These are phyloP conservation scores for Andrena dorsata DNA, from an alignment of 2,888 invertebrate genomes.

Conservation along the genomic window DNA sequence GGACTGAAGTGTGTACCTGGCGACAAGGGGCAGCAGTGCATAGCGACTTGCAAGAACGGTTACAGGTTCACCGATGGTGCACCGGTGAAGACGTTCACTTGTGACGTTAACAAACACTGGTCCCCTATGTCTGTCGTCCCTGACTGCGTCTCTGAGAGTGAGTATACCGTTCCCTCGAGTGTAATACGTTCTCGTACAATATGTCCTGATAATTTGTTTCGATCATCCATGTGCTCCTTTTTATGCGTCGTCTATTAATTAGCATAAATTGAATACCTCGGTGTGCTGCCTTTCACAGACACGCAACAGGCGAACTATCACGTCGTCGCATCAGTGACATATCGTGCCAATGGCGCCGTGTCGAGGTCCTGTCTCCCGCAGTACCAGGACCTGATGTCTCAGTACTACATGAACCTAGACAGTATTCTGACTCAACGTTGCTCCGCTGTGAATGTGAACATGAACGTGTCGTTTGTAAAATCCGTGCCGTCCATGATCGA, in stretches of 20 bases:
- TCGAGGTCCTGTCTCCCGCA: conserved; percentile 93
- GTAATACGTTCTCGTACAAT: too few relatives aligned
- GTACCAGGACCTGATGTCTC: conserved; percentile 93
- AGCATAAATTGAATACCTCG: not conserved
- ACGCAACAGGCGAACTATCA: conserved; percentile 98
- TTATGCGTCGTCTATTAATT: not conserved
- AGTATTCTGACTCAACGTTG: conserved; percentile 95
- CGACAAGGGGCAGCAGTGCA: conserved; percentile 93
- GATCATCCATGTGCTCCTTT: too few relatives aligned
- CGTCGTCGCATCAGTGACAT: conserved; percentile 93
- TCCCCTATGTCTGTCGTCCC: conserved; percentile 95
- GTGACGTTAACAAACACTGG: conserved; percentile 93
- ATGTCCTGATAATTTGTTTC: too few relatives aligned
- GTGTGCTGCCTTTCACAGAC: conserved; percentile 85
- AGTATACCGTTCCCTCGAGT: conserved; percentile 70
- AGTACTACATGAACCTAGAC: conserved; percentile 93
- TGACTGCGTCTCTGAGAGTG: conserved; percentile 97
- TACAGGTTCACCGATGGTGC: conserved; percentile 96
- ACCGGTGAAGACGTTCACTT: conserved; percentile 94
- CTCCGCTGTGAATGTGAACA: conserved; percentile 97
- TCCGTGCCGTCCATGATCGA: conserved; percentile 92
- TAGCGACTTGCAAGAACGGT: conserved; percentile 95
- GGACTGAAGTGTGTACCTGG: conserved; percentile 94
- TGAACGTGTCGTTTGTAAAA: conserved; percentile 96
- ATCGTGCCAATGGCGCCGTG: conserved; percentile 95